Evolutionary conservation across 2,888 invertebrate species (phyloP), one percentile per base, ranked within the genome.

Genomic region (Epirrhoe alternata): DNA sequence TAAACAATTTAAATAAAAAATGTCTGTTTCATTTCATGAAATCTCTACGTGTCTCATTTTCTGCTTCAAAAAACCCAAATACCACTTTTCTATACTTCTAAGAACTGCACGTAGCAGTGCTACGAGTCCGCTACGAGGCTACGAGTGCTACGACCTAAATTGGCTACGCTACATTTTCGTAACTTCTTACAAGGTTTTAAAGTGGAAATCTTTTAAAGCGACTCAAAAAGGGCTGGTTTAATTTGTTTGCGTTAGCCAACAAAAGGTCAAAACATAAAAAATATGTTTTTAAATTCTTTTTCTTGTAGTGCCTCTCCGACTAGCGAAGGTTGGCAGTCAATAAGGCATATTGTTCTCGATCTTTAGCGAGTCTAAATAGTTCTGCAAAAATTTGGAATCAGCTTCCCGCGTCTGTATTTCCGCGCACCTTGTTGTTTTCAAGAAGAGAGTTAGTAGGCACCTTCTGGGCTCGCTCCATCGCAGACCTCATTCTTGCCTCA

Each of bases 111-210:
- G 59, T 59, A 51, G 55, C 24, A 38, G 17, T 57, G 57, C 57
- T 57, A 61, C 62, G 55, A 62, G 55, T 8, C 12, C 16, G 51
- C 56, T 56, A 56, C 56, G 51, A 56, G 33, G 51, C 30, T 61
- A 38, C 54, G 30, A 56, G 51, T 62, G 51, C 62, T 62, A 56
- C 56, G 16, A 42, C 31, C 62, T 45, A 56, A 62, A 57, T 62
- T 62, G 62, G 56, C 56, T 56, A 10, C 24, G 56, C 56, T 51
- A 62, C 35, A 55, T 31, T 62, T 62, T 55, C 42, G 61, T 55
- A 42, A 38, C 35, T 31, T 38, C 42, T 52, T 59, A 60, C 42
- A 30, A 53, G 16, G 31, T 54, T 53, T 31, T 61, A 12, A 54
- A 17, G 31, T 35, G 35, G 24, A 33, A 35, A 42, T 12, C 12